Percentiles rank a stretch among this genome's conserved stretches.
phyloP scores from a whole-genome alignment of 35 echinoderm and acorn worm genomes.

The Apostichopus californicus region DNA sequence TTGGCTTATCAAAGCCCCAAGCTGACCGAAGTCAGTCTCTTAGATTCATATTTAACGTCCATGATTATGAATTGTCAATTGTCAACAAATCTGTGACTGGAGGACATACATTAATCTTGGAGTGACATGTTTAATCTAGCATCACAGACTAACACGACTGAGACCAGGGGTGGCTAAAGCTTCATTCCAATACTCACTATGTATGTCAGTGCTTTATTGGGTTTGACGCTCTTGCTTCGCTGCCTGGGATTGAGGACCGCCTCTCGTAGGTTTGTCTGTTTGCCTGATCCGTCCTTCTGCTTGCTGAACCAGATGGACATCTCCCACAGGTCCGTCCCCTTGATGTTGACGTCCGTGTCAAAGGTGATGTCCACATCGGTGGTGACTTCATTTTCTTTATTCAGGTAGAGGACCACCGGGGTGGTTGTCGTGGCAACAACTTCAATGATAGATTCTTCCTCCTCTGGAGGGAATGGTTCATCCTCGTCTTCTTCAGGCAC shows the following conservation, averaged over 20 bases:
- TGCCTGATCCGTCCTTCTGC: slow-evolving; percentile 34
- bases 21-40: too few species aligned
- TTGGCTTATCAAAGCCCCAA: too few species aligned
- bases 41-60: too few species aligned
- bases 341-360: slow-evolving; percentile 16
- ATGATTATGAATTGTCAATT: too few species aligned
- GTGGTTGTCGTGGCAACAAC: slow-evolving; percentile 6
- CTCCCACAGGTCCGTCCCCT: slow-evolving; percentile 38
- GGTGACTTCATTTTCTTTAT: slow-evolving; percentile 18
- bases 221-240: slow-evolving; percentile 9
- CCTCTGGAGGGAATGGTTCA: not conserved
- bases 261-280: slow-evolving; percentile 1
- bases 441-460: slow-evolving; percentile 31
- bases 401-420: not conserved
- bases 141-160: not conserved
- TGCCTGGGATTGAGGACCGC: slow-evolving; percentile 13
- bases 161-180: not conserved
- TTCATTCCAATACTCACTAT: not conserved
- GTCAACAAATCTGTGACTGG: too few species aligned
- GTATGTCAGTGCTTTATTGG: not conserved
- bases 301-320: slow-evolving; percentile 42
- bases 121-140: not conserved
- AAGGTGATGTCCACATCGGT: slow-evolving; percentile 18
- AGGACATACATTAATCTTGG: too few species aligned
- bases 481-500: slow-evolving; percentile 8